Percentiles rank a stretch among this genome's conserved stretches.
Conservation (phyloP, 2,113 vertebrate genomes). For the Ceyx margarethae region DNA sequence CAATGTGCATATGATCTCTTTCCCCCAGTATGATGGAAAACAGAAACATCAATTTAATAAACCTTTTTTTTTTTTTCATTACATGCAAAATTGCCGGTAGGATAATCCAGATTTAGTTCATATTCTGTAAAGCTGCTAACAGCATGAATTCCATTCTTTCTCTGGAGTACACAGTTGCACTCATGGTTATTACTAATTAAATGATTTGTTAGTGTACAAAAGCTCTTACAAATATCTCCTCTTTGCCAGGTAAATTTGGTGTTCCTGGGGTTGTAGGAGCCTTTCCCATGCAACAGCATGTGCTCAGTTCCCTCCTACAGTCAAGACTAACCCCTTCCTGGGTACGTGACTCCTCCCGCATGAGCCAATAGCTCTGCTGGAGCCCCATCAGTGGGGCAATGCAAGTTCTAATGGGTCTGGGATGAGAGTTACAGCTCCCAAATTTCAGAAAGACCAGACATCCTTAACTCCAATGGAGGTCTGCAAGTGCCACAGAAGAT, state of each 20-base stretch:
- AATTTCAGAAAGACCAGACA: background rate
- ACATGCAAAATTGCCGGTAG: background rate
- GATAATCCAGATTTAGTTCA: background rate
- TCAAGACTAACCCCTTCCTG: background rate
- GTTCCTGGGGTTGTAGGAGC: background rate
- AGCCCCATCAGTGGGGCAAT: background rate
- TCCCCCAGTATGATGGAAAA: background rate
- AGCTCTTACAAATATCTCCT: background rate
- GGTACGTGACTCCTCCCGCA: background rate
- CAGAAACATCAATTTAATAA: background rate
- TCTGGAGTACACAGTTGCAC: background rate
- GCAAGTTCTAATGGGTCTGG: background rate
- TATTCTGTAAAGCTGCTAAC: background rate
- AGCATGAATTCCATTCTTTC: background rate
- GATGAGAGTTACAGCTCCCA: background rate
- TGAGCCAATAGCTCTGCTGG: background rate
- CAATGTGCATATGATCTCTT: background rate
- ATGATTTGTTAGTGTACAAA: background rate
- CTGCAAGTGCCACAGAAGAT: background rate
- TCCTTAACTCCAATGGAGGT: background rate
- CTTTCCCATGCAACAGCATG: background rate
- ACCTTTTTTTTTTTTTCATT: background rate
- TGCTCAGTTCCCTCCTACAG: background rate
- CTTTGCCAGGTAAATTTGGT: background rate
- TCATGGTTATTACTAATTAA: background rate